A percentile compares a stretch with the other conserved stretches of the same genome.
Conservation (phyloP, 1,140 invertebrate species). For the Heliconius nattereri region DNA sequence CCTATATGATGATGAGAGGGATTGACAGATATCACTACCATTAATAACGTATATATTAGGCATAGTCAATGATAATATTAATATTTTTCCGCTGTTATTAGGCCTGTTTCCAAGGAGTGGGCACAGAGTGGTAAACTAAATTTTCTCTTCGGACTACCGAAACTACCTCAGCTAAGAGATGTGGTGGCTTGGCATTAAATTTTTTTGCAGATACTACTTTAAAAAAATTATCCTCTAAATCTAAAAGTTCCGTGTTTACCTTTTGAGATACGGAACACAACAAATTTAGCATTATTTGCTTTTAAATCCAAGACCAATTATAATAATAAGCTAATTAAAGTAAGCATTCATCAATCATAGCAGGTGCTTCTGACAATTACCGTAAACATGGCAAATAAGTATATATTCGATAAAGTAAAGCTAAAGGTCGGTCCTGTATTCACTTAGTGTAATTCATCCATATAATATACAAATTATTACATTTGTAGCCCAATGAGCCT, state of each 20-base stretch:
- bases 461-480: conserved; percentile 1
- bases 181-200: no score
- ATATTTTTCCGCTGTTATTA: no score
- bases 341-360: conserved; percentile 7
- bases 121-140: background rate
- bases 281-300: no score
- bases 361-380: conserved; percentile 1
- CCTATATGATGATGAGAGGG: no score
- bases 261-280: no score
- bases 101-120: no score
- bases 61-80: no score
- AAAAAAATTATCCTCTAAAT: no score
- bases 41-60: no score
- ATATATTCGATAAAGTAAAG: background rate
- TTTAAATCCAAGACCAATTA: background rate
- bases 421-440: background rate
- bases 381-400: background rate
- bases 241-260: no score
- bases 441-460: background rate
- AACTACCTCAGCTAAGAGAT: background rate
- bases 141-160: background rate
- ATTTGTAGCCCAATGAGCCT: background rate
- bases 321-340: background rate
- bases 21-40: no score
- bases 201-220: no score